A percentile compares a stretch with the other conserved stretches of the same genome.
phyloP scores from a whole-genome alignment of 2,888 invertebrate genomes.

The Cryptocephalus moraei region DNA sequence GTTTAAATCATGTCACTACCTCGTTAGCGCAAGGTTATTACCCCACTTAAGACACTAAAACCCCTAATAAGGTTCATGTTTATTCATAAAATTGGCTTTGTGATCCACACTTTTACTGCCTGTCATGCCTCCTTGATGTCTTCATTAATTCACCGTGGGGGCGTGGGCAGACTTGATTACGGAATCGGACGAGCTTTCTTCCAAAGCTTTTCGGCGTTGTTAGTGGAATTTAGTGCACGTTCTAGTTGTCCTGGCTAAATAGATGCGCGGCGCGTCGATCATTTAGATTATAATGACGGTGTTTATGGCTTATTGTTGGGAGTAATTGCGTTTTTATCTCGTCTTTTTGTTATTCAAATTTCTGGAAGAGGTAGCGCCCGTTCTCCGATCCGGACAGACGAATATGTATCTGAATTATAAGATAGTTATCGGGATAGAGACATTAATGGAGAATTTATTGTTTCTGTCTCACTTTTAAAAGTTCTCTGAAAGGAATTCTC shows the following conservation, averaged over 20 bases:
- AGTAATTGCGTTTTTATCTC: background rate
- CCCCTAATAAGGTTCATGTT: conserved; percentile 20
- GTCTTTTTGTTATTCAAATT: too few relatives aligned
- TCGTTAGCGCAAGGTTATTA: conserved; percentile 17
- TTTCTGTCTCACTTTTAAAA: too few relatives aligned
- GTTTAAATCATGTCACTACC: conserved; percentile 18
- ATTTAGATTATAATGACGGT: conserved; percentile 8
- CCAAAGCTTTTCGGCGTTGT: conserved; percentile 6
- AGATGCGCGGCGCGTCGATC: conserved; percentile 6
- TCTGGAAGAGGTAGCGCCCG: too few relatives aligned
- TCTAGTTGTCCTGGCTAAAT: conserved; percentile 5
- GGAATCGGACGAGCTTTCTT: conserved; percentile 7
- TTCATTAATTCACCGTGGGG: conserved; percentile 22
- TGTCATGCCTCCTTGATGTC: conserved; percentile 17
- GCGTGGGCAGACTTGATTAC: conserved; percentile 8
- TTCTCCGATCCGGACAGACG: too few relatives aligned
- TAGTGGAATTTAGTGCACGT: conserved; percentile 8
- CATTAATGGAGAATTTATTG: too few relatives aligned
- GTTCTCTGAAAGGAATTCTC: too few relatives aligned
- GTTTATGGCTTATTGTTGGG: conserved; percentile 4
- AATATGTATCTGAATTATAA: too few relatives aligned
- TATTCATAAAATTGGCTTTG: conserved; percentile 21
- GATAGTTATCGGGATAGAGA: too few relatives aligned
- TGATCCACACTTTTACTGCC: conserved; percentile 8
- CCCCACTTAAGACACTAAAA: conserved; percentile 11